phyloP scores from a whole-genome alignment of 2,888 invertebrate genomes.

The Stratiomys singularior region DNA sequence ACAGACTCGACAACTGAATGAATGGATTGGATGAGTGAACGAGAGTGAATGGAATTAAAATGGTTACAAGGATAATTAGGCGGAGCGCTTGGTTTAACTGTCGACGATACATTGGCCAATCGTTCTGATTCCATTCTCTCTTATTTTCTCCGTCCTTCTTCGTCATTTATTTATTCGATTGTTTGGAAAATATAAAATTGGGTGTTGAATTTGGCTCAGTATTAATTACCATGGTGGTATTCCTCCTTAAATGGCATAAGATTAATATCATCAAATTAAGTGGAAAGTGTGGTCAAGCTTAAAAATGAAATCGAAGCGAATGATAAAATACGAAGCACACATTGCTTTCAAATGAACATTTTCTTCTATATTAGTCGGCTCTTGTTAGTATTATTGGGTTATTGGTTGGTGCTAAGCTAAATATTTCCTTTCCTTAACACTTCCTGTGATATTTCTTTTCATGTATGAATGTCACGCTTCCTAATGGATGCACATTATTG shows the following conservation, averaged over 20 bases:
- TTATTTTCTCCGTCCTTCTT: not conserved
- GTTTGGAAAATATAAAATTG: slow-evolving; percentile 30
- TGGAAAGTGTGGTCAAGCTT: too few species aligned
- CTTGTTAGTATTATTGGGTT: too few species aligned
- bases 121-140: not conserved
- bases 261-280: slow-evolving; percentile 28
- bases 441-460: too few species aligned
- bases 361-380: too few species aligned
- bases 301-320: too few species aligned
- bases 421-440: too few species aligned
- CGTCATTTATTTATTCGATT: not conserved
- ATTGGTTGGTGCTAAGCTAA: too few species aligned
- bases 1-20: slow-evolving; percentile 29
- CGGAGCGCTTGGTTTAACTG: slow-evolving; percentile 16
- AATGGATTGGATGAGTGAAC: slow-evolving; percentile 38
- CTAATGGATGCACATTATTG: too few species aligned
- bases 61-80: slow-evolving; percentile 44
- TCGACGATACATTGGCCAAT: not conserved
- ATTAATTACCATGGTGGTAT: slow-evolving; percentile 33
- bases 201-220: slow-evolving; percentile 24
- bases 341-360: too few species aligned
- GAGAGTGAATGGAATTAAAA: slow-evolving; percentile 45
- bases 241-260: slow-evolving; percentile 15
- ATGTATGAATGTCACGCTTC: too few species aligned
- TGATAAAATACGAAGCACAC: too few species aligned